Evolutionary conservation across 2,888 invertebrate genomes (phyloP).

Genomic region (Sepiola atlantica): DNA sequence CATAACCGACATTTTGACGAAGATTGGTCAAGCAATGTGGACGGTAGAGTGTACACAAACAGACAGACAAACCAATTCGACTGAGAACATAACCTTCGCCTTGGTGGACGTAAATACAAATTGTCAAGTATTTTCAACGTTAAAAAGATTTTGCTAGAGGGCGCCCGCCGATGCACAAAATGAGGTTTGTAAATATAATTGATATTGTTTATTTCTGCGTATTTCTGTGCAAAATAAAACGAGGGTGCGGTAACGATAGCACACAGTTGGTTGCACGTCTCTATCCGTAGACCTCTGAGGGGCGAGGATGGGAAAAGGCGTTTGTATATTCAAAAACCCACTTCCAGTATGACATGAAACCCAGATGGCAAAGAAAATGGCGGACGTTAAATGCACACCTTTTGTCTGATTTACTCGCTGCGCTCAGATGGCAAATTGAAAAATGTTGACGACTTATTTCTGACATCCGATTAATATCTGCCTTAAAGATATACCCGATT

Average conservation of each 20-base stretch:
- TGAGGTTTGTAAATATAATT: neutral
- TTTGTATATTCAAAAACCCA: neutral
- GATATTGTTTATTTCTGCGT: neutral
- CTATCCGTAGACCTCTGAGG: neutral
- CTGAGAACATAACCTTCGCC: no score
- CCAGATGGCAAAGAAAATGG: neutral
- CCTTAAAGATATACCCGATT: neutral
- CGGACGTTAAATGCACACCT: neutral
- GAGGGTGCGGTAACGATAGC: neutral
- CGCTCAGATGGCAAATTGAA: neutral
- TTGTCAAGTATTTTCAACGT: no score
- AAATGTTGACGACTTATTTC: neutral
- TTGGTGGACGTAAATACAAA: no score
- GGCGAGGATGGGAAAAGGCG: no score
- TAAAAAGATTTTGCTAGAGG: neutral
- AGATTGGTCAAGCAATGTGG: neutral
- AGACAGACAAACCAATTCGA: no score
- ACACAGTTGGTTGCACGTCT: neutral
- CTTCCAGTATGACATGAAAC: neutral
- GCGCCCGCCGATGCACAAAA: neutral
- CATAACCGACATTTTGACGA: no score
- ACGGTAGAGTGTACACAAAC: no score
- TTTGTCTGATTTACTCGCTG: neutral
- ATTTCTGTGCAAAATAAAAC: neutral
- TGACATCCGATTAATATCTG: neutral